These are phyloP conservation scores for Palythoa grandis DNA, from an alignment of 92 coral and sea anemone genomes.

Conservation along the genomic window DNA sequence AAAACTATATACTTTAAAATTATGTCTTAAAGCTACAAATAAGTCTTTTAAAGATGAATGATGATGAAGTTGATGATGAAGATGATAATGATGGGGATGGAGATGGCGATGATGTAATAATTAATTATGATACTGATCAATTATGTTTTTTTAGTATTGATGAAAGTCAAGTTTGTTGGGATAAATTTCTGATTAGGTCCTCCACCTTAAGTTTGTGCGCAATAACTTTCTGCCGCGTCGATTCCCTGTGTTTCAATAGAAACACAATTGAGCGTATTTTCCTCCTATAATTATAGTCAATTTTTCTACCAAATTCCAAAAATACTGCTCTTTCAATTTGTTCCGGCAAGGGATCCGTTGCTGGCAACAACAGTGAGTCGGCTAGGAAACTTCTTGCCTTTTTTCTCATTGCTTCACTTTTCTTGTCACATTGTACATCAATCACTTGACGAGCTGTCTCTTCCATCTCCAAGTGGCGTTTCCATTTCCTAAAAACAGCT, in stretches of 20 bases:
- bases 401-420: constrained; percentile 66
- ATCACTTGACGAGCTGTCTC: constrained; percentile 60
- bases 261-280: constrained; percentile 79
- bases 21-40: too few species aligned
- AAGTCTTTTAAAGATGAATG: too few species aligned
- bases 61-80: too few species aligned
- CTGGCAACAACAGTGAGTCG: constrained; percentile 54
- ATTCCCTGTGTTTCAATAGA: constrained; percentile 57
- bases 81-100: background rate
- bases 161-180: background rate
- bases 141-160: background rate
- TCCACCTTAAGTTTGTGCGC: constrained; percentile 54
- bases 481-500: constrained; percentile 75
- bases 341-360: constrained; percentile 62
- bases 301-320: constrained; percentile 59
- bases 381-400: constrained; percentile 74
- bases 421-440: constrained; percentile 84
- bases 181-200: constrained; percentile 37
- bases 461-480: constrained; percentile 59
- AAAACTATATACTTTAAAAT: too few species aligned
- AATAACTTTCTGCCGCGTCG: constrained; percentile 47
- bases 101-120: background rate
- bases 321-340: constrained; percentile 75
- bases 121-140: background rate
- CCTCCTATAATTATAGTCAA: constrained; percentile 68